phyloP scores from a whole-genome alignment of 2,888 invertebrate genomes.

The Drosophila mercatorum region DNA sequence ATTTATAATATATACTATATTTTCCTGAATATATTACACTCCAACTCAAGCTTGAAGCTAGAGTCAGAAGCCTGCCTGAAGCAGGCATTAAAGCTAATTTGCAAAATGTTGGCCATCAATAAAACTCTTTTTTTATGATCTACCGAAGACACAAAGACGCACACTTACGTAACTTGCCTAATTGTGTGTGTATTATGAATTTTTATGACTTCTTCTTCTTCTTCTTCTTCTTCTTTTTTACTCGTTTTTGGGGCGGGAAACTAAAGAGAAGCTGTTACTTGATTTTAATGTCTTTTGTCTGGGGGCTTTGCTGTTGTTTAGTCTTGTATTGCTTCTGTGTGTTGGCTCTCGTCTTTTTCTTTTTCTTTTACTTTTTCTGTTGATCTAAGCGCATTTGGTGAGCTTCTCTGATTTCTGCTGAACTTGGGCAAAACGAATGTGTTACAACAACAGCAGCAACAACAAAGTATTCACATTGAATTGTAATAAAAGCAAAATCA shows the following conservation, averaged over 20 bases:
- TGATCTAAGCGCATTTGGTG: constrained; percentile 71
- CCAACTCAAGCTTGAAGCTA: no score
- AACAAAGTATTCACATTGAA: constrained; percentile 57
- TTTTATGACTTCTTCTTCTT: constrained; percentile 33
- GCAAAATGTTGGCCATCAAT: constrained; percentile 39
- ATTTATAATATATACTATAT: no score
- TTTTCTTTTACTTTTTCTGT: constrained; percentile 40
- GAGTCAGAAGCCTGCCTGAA: no score
- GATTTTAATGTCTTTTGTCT: constrained; percentile 39
- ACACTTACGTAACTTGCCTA: constrained; percentile 14
- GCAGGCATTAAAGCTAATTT: constrained; percentile 48
- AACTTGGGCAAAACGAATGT: constrained; percentile 61
- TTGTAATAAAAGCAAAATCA: constrained; percentile 75
- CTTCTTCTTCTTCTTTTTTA: constrained; percentile 1
- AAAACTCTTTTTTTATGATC: constrained; percentile 53
- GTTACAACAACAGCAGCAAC: constrained; percentile 35
- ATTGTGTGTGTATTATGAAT: constrained; percentile 49
- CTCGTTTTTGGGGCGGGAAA: neutral
- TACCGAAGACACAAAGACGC: constrained; percentile 6
- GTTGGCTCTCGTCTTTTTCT: no score
- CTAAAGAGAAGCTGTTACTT: constrained; percentile 32
- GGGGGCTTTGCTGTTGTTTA: constrained; percentile 24
- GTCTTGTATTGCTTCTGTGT: constrained; percentile 22
- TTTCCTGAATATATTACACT: no score
- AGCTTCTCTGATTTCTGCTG: constrained; percentile 71